Evolutionary conservation across 2,113 vertebrate genomes (phyloP).

Genomic region (Sphaerodactylus townsendi): DNA sequence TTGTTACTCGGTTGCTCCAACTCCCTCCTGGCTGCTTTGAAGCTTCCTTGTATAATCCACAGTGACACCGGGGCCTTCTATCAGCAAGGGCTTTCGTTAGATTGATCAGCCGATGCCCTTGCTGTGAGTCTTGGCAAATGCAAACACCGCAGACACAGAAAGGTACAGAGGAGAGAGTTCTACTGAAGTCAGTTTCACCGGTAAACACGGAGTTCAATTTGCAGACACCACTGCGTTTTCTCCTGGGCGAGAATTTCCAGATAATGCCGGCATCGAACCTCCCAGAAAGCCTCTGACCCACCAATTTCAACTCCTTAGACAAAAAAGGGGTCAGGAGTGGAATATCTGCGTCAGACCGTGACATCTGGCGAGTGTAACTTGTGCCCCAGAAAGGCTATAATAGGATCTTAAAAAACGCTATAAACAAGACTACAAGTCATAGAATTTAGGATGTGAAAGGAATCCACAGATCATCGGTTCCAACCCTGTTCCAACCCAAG

Average conservation of each 20-base stretch:
- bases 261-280: neutral
- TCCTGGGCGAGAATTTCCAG: neutral
- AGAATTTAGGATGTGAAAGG: neutral
- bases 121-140: neutral
- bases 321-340: neutral
- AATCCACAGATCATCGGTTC: neutral
- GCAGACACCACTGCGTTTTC: neutral
- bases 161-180: neutral
- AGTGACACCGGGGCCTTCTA: neutral
- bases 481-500: neutral
- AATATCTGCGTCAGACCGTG: neutral
- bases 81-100: neutral
- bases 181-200: neutral
- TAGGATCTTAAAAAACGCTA: neutral
- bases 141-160: neutral
- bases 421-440: neutral
- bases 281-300: neutral
- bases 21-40: neutral
- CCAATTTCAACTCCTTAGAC: neutral
- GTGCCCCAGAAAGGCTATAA: neutral
- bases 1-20: neutral
- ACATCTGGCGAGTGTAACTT: neutral
- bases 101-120: constrained; percentile 3
- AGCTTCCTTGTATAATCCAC: neutral
- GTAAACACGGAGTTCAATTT: neutral